These are phyloP conservation scores for Alentia gelatinosa DNA, from an alignment of 2,888 invertebrate species.

Conservation along the genomic window DNA sequence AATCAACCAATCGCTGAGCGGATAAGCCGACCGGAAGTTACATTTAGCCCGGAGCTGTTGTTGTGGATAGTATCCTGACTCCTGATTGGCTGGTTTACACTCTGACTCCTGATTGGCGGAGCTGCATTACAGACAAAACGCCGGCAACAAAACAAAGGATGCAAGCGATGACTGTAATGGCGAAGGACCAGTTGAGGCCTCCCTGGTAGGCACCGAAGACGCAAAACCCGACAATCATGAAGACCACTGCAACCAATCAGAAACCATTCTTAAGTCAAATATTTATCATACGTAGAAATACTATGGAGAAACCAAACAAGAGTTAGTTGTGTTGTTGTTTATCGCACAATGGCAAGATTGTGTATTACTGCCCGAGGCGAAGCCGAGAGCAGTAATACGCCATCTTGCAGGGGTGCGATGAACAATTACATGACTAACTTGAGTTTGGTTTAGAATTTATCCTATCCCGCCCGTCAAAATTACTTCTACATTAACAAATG, in stretches of 20 bases:
- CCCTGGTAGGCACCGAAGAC: slow-evolving; percentile 62
- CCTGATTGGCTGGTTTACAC: slow-evolving; percentile 57
- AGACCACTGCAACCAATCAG: slow-evolving; percentile 61
- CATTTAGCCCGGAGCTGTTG: slow-evolving; percentile 42
- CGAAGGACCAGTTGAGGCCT: slow-evolving; percentile 64
- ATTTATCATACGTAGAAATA: too few species aligned
- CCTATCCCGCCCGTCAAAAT: too few species aligned
- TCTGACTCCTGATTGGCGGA: slow-evolving; percentile 65
- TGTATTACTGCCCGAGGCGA: too few species aligned
- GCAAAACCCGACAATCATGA: slow-evolving; percentile 66
- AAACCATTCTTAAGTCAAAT: not conserved
- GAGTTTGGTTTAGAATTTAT: too few species aligned
- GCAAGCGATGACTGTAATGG: slow-evolving; percentile 61
- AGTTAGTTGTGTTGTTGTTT: too few species aligned
- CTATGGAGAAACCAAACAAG: too few species aligned
- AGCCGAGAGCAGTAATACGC: too few species aligned
- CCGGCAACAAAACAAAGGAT: slow-evolving; percentile 66
- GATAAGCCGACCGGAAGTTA: not conserved
- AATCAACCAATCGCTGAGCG: slow-evolving; percentile 34
- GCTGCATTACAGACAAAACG: slow-evolving; percentile 64
- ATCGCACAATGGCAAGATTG: too few species aligned
- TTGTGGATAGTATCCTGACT: not conserved
- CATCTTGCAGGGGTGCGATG: too few species aligned
- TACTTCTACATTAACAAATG: too few species aligned
- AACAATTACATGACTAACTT: too few species aligned